Evolutionary conservation across 2,113 vertebrate genomes (phyloP).

Genomic region (Solenodon paradoxus): DNA sequence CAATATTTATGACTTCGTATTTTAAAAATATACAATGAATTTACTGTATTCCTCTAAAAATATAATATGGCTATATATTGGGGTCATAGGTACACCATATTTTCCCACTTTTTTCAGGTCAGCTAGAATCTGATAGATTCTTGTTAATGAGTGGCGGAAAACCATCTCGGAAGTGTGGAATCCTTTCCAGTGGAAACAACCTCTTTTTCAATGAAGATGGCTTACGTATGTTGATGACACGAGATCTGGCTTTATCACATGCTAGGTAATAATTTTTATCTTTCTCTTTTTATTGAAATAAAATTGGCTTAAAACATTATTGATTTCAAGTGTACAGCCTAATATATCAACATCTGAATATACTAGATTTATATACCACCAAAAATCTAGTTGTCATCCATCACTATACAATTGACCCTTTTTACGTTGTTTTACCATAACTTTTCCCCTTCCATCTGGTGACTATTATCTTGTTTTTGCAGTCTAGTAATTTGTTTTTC

Average conservation of each 20-base stretch:
- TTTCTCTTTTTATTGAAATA: background rate
- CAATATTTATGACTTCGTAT: conserved; percentile 7
- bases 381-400: background rate
- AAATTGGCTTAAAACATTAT: background rate
- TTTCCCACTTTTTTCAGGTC: conserved; percentile 81
- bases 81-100: background rate
- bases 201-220: conserved; percentile 98
- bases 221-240: conserved; percentile 95
- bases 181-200: conserved; percentile 97
- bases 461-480: background rate
- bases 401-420: background rate
- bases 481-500: background rate
- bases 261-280: conserved; percentile 88
- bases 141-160: conserved; percentile 94
- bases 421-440: background rate
- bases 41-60: background rate
- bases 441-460: background rate
- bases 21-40: background rate
- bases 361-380: background rate
- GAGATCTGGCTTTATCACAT: conserved; percentile 95
- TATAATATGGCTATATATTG: background rate
- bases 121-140: conserved; percentile 91
- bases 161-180: conserved; percentile 96
- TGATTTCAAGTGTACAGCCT: background rate
- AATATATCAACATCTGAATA: background rate